phyloP scores from a whole-genome alignment of 2,888 invertebrate species.

The Agelastica alni region DNA sequence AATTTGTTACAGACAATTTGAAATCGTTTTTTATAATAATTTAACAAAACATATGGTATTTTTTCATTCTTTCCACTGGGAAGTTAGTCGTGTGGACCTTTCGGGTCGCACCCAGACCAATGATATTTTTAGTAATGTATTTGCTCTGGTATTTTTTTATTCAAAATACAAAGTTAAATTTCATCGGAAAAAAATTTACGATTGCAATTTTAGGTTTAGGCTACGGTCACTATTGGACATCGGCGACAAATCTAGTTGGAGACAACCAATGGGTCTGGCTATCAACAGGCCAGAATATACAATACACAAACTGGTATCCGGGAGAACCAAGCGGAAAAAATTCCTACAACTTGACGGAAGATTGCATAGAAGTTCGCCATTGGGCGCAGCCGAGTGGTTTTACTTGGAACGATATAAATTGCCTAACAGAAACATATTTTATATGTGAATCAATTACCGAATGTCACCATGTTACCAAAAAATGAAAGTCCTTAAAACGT shows the following conservation, averaged over 20 bases:
- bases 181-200: too few relatives aligned
- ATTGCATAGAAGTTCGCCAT: slow-evolving; percentile 23
- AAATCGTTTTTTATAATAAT: too few relatives aligned
- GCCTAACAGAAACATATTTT: slow-evolving; percentile 17
- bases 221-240: slow-evolving; percentile 25
- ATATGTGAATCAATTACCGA: slow-evolving; percentile 25
- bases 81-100: too few relatives aligned
- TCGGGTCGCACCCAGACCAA: too few relatives aligned
- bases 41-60: too few relatives aligned
- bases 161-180: too few relatives aligned
- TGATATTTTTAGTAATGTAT: too few relatives aligned
- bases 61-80: too few relatives aligned
- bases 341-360: slow-evolving; percentile 13
- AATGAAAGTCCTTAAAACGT: not conserved
- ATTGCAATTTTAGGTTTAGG: slow-evolving; percentile 19
- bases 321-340: slow-evolving; percentile 18
- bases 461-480: too few relatives aligned
- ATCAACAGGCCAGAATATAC: slow-evolving; percentile 22
- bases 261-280: slow-evolving; percentile 25
- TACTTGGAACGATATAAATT: slow-evolving; percentile 25
- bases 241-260: slow-evolving; percentile 16
- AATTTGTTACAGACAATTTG: too few relatives aligned
- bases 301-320: slow-evolving; percentile 24
- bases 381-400: slow-evolving; percentile 19
- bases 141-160: too few relatives aligned